These are phyloP conservation scores for Lerista edwardsae DNA, from an alignment of 2,797 vertebrate genomes.

Conservation along the genomic window DNA sequence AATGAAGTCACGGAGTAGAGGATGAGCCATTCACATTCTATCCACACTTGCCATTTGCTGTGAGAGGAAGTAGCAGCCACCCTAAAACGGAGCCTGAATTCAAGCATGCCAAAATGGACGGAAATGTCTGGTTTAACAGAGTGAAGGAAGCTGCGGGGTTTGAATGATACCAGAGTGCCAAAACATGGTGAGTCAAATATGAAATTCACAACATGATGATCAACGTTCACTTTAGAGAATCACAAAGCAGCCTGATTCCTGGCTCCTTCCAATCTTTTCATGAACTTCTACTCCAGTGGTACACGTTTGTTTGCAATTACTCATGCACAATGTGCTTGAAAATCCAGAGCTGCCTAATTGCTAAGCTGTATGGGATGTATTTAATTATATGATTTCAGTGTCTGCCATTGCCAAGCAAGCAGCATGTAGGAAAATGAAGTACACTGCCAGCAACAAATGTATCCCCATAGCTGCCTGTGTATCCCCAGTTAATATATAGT, in stretches of 20 bases:
- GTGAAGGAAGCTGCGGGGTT: neutral
- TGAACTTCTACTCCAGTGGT: neutral
- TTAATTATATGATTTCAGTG: constrained; percentile 35
- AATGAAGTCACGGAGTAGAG: neutral
- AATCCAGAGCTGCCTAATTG: constrained; percentile 5
- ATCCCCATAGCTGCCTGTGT: constrained; percentile 4
- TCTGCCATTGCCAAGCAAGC: neutral
- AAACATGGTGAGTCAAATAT: neutral
- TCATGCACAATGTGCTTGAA: neutral
- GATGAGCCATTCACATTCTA: neutral
- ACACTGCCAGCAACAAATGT: neutral
- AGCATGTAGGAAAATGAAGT: constrained; percentile 23
- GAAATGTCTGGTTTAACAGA: neutral
- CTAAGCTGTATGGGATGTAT: constrained; percentile 23
- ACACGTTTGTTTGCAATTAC: accelerated
- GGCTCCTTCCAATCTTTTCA: neutral
- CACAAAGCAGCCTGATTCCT: too few species aligned
- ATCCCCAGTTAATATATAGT: neutral
- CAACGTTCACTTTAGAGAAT: too few species aligned
- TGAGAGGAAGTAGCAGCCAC: neutral
- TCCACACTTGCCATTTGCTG: neutral
- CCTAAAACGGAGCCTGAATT: neutral
- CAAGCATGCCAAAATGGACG: neutral
- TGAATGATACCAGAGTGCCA: neutral
- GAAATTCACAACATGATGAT: neutral